Conservation (phyloP, 2,797 vertebrate genomes). For the Megaceryle alcyon region DNA sequence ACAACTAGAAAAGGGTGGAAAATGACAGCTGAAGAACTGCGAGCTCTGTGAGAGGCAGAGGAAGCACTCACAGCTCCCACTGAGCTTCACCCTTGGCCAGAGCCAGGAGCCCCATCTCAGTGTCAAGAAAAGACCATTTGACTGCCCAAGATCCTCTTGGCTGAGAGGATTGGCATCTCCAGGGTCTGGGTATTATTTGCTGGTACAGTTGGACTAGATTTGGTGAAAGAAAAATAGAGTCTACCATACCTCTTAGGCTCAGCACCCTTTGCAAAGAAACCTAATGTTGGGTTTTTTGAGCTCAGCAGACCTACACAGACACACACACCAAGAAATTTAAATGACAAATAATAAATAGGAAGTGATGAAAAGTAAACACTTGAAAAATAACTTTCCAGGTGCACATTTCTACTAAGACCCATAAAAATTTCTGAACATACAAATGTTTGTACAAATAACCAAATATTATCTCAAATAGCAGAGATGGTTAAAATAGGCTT, state of each 20-base stretch:
- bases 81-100: not conserved
- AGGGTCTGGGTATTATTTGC: not conserved
- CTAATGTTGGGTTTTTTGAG: not conserved
- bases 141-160: fast-evolving
- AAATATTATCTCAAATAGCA: slow-evolving; percentile 1
- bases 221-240: not conserved
- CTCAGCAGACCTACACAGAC: not conserved
- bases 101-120: not conserved
- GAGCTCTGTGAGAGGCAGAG: not conserved
- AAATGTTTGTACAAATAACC: slow-evolving; percentile 23
- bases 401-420: not conserved
- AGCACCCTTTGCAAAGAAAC: not conserved
- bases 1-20: not conserved
- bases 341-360: not conserved
- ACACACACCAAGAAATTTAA: not conserved
- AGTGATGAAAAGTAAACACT: not conserved
- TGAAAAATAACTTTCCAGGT: not conserved
- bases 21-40: not conserved
- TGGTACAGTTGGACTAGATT: not conserved
- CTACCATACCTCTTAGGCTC: not conserved
- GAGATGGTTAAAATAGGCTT: slow-evolving; percentile 29
- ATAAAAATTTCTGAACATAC: slow-evolving; percentile 19
- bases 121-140: not conserved
- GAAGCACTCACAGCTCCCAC: not conserved
- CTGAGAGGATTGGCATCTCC: not conserved